Evolutionary conservation across 2,113 vertebrate species (phyloP).

Genomic region (Porphyrio hochstetteri): DNA sequence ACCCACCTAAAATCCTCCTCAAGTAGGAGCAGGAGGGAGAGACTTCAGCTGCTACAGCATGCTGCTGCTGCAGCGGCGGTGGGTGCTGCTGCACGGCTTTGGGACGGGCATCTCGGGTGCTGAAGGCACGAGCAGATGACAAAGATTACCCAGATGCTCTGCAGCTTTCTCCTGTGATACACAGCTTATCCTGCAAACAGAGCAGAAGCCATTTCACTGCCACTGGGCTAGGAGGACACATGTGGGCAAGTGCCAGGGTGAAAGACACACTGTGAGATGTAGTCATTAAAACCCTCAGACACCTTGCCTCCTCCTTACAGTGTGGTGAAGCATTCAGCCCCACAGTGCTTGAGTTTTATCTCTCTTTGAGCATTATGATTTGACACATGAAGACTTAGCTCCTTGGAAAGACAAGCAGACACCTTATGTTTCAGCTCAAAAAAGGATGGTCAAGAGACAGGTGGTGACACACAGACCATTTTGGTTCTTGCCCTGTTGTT

Average conservation of each 20-base stretch:
- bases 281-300: neutral
- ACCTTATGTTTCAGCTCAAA: neutral
- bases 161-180: neutral
- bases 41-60: neutral
- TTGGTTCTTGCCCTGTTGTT: neutral
- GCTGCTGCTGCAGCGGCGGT: neutral
- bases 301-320: neutral
- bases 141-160: neutral
- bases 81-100: neutral
- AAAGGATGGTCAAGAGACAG: neutral
- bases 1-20: neutral
- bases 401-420: neutral
- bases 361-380: neutral
- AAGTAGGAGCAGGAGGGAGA: neutral
- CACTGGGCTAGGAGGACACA: neutral
- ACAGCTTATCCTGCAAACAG: neutral
- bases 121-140: neutral
- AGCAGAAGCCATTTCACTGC: neutral
- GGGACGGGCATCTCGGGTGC: accelerated
- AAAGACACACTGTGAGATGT: neutral
- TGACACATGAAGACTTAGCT: neutral
- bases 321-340: neutral
- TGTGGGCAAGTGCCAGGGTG: accelerated
- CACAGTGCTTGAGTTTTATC: neutral
- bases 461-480: neutral